Evolutionary conservation across 2,888 invertebrate genomes (phyloP).

Genomic region (Philaethria dido): DNA sequence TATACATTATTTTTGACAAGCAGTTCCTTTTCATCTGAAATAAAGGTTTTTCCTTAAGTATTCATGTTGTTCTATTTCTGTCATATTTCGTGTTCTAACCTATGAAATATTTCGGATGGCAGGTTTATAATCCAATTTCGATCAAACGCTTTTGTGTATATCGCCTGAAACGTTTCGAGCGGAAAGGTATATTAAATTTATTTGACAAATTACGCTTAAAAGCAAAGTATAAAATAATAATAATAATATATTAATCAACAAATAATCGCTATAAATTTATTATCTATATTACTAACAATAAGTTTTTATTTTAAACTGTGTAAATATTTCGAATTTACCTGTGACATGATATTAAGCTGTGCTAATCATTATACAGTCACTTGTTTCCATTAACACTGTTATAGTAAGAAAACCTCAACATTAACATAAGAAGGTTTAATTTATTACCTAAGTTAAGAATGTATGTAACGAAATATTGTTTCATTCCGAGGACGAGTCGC

Average conservation of each 20-base stretch:
- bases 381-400: too few species aligned
- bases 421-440: too few species aligned
- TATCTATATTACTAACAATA: not conserved
- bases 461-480: too few species aligned
- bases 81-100: not conserved
- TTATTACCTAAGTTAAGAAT: too few species aligned
- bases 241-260: not conserved
- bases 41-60: not conserved
- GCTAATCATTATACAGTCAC: too few species aligned
- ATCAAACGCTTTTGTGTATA: slow-evolving; percentile 13
- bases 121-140: slow-evolving; percentile 17
- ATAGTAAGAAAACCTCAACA: too few species aligned
- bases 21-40: not conserved
- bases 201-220: slow-evolving; percentile 19
- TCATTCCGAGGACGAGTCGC: too few species aligned
- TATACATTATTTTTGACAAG: too few species aligned
- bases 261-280: not conserved
- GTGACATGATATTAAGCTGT: too few species aligned
- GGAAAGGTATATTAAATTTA: slow-evolving; percentile 14
- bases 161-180: slow-evolving; percentile 1
- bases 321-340: too few species aligned
- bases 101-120: slow-evolving; percentile 3
- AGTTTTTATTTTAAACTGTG: too few species aligned
- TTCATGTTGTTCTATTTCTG: not conserved
- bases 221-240: slow-evolving; percentile 5